Evolutionary conservation across 2,888 invertebrate genomes (phyloP).

Genomic region (Mechanitis messenoides): DNA sequence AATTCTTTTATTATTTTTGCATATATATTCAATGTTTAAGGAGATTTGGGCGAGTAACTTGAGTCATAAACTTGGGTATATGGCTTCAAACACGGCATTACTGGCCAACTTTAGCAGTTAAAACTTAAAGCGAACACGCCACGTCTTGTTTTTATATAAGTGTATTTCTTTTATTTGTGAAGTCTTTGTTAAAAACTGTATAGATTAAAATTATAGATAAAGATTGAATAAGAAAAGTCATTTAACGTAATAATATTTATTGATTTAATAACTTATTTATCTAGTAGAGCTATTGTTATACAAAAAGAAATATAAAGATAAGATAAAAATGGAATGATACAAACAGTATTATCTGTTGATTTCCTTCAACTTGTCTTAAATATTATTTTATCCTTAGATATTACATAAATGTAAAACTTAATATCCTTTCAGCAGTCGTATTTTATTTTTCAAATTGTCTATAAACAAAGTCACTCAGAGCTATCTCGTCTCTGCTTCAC

Average conservation of each 20-base stretch:
- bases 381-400: slow-evolving; percentile 1
- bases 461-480: slow-evolving; percentile 32
- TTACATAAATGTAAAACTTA: not conserved
- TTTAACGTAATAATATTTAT: slow-evolving; percentile 1
- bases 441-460: not conserved
- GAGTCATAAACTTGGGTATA: not conserved
- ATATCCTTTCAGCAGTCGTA: not conserved
- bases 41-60: not conserved
- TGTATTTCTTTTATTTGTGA: not conserved
- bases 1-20: too few relatives aligned
- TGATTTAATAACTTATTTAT: not conserved
- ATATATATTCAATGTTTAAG: not conserved
- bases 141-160: too few relatives aligned
- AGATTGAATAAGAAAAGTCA: not conserved
- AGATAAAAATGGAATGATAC: not conserved
- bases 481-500: slow-evolving; percentile 45
- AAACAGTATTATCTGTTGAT: not conserved
- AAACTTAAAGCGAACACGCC: too few relatives aligned
- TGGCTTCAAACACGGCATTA: not conserved
- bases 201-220: not conserved
- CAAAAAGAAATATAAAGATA: not conserved
- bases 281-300: not conserved
- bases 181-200: not conserved
- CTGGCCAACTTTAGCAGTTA: slow-evolving; percentile 1
- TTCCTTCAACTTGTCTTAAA: too few relatives aligned